Conservation (phyloP, 2,888 invertebrate genomes). For the Dichetophora obliterata region DNA sequence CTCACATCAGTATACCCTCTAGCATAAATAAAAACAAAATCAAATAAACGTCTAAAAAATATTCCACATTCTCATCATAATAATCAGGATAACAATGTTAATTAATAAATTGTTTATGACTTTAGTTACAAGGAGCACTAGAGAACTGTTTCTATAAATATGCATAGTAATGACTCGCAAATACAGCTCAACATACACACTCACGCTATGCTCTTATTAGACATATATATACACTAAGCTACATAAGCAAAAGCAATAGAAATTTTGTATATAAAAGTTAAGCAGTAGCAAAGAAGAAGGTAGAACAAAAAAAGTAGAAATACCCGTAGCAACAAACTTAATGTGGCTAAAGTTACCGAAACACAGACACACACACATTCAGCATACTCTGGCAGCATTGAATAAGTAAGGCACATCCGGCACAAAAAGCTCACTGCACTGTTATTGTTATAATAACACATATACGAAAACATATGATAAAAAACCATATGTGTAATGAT, state of each 20-base stretch:
- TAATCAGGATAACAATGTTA: constrained; percentile 61
- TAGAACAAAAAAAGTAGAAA: not conserved
- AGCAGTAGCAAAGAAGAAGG: not conserved
- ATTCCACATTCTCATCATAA: not conserved
- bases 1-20: no score
- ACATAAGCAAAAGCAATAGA: no score
- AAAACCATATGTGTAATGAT: not conserved
- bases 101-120: constrained; percentile 64
- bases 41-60: no score
- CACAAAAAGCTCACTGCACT: not conserved
- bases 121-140: not conserved
- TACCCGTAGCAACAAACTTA: no score
- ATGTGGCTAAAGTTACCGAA: no score
- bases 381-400: not conserved
- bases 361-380: not conserved
- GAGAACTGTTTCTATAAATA: not conserved
- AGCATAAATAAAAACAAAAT: no score
- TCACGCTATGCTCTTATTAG: not conserved
- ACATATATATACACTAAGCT: no score
- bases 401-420: not conserved
- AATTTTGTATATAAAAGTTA: no score
- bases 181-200: not conserved
- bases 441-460: not conserved
- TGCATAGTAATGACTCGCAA: not conserved
- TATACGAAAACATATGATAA: not conserved